Conservation (phyloP, 2,888 invertebrate species). For the Drosophila quasianomalipes region DNA sequence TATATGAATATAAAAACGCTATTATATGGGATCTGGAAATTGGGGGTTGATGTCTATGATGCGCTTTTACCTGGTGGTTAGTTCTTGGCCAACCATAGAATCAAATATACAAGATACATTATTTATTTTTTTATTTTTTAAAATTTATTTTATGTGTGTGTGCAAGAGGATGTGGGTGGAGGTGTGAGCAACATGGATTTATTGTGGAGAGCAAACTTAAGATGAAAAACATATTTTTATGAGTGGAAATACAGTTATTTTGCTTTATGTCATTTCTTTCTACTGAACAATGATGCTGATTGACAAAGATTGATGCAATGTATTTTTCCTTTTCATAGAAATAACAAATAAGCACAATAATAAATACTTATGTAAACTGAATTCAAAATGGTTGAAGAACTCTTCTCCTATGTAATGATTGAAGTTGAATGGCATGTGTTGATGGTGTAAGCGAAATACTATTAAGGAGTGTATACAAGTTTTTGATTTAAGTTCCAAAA, state of each 20-base stretch:
- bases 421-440: not conserved
- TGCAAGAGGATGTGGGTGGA: not conserved
- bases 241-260: not conserved
- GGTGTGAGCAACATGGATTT: not conserved
- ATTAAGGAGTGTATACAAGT: not conserved
- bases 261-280: not conserved
- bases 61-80: not conserved
- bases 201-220: not conserved
- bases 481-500: not conserved
- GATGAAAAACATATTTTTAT: not conserved
- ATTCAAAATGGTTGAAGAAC: not conserved
- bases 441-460: not conserved
- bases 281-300: not conserved
- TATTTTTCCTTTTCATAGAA: not conserved
- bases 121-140: not conserved
- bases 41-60: not conserved
- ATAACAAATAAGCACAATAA: not conserved
- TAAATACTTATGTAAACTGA: not conserved
- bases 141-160: not conserved
- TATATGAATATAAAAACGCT: slow-evolving; percentile 68
- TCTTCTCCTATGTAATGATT: not conserved
- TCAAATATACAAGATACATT: slow-evolving; percentile 6
- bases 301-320: not conserved
- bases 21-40: not conserved
- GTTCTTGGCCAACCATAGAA: not conserved